phyloP scores from a whole-genome alignment of 2,888 invertebrate species.

The Meiosimyza decipiens region DNA sequence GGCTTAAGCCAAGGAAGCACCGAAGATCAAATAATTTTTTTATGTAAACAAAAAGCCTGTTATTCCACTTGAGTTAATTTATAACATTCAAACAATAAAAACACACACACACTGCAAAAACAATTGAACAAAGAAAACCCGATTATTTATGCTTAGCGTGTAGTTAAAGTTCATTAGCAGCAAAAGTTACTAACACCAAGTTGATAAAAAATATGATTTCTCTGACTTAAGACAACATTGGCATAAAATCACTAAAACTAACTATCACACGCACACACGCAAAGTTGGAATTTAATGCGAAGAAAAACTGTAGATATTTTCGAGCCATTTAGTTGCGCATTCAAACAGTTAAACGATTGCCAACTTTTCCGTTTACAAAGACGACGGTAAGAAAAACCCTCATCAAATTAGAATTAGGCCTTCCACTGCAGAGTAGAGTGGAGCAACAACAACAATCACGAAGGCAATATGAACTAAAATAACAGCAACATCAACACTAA shows the following conservation, averaged over 20 bases:
- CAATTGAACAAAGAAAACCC: not conserved
- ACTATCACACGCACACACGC: not conserved
- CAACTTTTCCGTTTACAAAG: not conserved
- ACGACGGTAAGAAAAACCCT: slow-evolving; percentile 23
- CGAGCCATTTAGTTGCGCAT: slow-evolving; percentile 24
- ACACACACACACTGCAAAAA: not conserved
- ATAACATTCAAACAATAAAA: too few relatives aligned
- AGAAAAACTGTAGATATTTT: slow-evolving; percentile 25
- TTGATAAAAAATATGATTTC: not conserved
- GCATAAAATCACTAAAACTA: too few relatives aligned
- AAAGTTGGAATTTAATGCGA: not conserved
- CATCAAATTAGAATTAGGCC: slow-evolving; percentile 27
- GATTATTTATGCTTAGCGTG: slow-evolving; percentile 1
- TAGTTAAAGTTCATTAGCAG: slow-evolving; percentile 24
- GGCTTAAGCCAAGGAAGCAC: too few relatives aligned
- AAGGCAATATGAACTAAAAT: not conserved
- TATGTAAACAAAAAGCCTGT: too few relatives aligned
- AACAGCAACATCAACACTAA: not conserved
- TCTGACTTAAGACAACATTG: not conserved
- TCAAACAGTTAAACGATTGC: slow-evolving; percentile 16
- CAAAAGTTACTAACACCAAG: not conserved
- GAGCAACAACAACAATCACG: slow-evolving; percentile 11
- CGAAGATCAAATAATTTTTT: too few relatives aligned
- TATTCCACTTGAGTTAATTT: too few relatives aligned
- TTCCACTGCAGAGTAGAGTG: not conserved